phyloP scores from a whole-genome alignment of 2,888 invertebrate species.

The Rotaria sp. region DNA sequence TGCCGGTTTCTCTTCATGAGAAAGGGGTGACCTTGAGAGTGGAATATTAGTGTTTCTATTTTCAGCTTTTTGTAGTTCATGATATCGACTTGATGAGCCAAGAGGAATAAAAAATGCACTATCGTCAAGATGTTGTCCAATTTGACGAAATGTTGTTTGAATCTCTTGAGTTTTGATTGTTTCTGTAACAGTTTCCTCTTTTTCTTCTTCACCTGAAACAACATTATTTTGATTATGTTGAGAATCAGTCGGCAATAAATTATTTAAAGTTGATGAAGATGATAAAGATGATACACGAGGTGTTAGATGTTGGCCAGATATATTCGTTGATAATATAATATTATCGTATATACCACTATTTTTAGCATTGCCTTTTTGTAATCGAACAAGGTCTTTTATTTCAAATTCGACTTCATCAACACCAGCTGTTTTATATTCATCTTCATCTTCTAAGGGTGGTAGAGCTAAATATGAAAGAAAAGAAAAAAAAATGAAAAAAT shows the following conservation, averaged over 20 bases:
- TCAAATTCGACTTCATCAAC: conserved; percentile 2
- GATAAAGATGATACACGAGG: not conserved
- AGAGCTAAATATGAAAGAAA: not conserved
- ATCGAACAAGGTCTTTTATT: not conserved
- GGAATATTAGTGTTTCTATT: not conserved
- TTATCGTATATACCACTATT: not conserved
- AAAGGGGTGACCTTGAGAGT: not conserved
- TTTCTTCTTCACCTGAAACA: not conserved
- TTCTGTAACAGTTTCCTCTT: not conserved
- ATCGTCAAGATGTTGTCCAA: not conserved
- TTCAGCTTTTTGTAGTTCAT: not conserved
- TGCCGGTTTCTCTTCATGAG: not conserved
- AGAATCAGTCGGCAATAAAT: not conserved
- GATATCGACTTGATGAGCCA: not conserved
- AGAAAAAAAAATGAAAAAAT: not conserved
- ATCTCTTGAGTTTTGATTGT: not conserved
- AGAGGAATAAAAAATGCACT: not conserved
- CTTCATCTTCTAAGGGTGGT: not conserved
- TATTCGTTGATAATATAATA: not conserved
- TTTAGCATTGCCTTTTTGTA: not conserved
- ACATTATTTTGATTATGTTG: not conserved
- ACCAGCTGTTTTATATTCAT: conserved; percentile 18
- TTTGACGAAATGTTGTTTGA: not conserved
- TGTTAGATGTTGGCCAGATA: not conserved
- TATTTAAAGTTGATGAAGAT: not conserved